Evolutionary conservation across 2,888 invertebrate species (phyloP).

Genomic region (Biston betularia): DNA sequence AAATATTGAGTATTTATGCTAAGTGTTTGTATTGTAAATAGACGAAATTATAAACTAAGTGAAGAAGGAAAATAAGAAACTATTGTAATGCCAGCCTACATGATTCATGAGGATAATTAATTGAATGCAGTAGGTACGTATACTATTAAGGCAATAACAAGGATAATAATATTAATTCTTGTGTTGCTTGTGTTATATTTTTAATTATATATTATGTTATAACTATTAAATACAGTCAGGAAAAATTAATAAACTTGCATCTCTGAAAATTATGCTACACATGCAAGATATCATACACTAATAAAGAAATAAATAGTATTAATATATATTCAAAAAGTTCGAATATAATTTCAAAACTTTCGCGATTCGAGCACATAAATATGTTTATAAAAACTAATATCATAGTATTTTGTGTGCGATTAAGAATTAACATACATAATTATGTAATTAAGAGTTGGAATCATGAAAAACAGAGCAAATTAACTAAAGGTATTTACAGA

Average conservation of each 20-base stretch:
- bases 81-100: slow-evolving; percentile 5
- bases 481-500: slow-evolving; percentile 7
- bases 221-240: no score
- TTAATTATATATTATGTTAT: slow-evolving; percentile 1
- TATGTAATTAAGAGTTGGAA: background rate
- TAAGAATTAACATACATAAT: background rate
- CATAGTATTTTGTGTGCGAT: no score
- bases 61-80: slow-evolving; percentile 33
- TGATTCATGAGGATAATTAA: slow-evolving; percentile 18
- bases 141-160: slow-evolving; percentile 16
- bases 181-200: background rate
- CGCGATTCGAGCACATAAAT: no score
- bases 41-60: background rate
- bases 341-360: no score
- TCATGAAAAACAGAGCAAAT: background rate
- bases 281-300: background rate
- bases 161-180: slow-evolving; percentile 11
- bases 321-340: no score
- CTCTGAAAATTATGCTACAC: no score
- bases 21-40: slow-evolving; percentile 7
- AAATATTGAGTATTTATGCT: background rate
- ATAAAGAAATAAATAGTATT: no score
- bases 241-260: no score
- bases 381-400: no score
- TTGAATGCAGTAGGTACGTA: slow-evolving; percentile 7